These are phyloP conservation scores for Alauda arvensis DNA, from an alignment of 2,797 vertebrate genomes.

Conservation along the genomic window DNA sequence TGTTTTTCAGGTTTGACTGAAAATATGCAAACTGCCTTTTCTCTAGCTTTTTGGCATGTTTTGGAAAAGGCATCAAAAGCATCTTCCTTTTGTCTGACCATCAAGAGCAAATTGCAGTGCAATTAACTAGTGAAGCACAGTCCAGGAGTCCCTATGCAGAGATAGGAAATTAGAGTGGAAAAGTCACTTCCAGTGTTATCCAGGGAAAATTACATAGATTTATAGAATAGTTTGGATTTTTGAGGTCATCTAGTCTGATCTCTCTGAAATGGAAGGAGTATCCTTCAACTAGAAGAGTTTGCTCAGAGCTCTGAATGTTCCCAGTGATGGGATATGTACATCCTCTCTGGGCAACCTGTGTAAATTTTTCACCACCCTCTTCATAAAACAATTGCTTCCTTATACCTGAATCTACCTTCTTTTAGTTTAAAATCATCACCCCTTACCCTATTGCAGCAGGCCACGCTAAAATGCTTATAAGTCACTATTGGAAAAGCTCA, in stretches of 20 bases:
- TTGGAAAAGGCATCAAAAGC: background rate
- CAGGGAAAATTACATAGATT: background rate
- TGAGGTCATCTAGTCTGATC: background rate
- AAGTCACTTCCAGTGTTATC: background rate
- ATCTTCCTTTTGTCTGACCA: background rate
- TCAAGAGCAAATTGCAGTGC: background rate
- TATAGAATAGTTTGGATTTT: background rate
- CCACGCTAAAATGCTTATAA: background rate
- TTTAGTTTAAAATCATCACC: background rate
- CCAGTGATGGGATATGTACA: background rate
- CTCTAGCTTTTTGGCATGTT: background rate
- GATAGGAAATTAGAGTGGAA: background rate
- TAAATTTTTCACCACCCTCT: background rate
- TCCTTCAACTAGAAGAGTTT: background rate
- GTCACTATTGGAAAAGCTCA: background rate
- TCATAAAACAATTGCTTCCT: background rate
- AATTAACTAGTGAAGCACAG: background rate
- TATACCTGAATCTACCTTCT: background rate
- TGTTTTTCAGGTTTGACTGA: slow-evolving; percentile 27
- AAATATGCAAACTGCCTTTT: background rate
- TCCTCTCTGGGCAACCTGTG: too few relatives aligned
- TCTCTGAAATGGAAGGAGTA: background rate
- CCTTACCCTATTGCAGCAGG: background rate
- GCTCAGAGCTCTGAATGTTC: background rate
- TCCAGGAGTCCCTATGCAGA: background rate